A percentile compares a stretch with the other conserved stretches of the same genome.
phyloP scores from a whole-genome alignment of 2,113 vertebrate species.

The Sander lucioperca region DNA sequence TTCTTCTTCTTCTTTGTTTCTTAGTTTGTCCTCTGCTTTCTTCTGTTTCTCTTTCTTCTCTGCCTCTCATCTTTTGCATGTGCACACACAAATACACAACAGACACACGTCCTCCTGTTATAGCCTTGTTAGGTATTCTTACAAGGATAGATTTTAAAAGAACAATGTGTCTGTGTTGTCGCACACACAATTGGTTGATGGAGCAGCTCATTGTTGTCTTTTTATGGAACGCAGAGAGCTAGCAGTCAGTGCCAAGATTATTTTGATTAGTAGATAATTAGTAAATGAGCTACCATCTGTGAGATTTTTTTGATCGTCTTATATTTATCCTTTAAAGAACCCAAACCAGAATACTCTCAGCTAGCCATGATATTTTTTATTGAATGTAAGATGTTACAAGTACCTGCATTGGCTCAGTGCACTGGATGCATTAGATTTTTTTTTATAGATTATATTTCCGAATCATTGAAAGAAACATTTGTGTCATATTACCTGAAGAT shows the following conservation, averaged over 20 bases:
- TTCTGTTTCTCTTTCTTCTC: slow-evolving; percentile 11
- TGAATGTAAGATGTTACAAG: background rate
- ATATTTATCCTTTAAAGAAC: slow-evolving; percentile 22
- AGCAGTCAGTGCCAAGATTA: slow-evolving; percentile 21
- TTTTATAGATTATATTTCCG: no score
- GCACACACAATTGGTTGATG: slow-evolving; percentile 5
- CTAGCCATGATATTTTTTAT: background rate
- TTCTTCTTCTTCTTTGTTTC: slow-evolving; percentile 21
- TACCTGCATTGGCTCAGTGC: background rate
- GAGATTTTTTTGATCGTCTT: slow-evolving; percentile 17
- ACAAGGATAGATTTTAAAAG: slow-evolving; percentile 7
- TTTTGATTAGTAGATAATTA: slow-evolving; percentile 42
- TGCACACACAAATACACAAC: background rate
- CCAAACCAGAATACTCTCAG: background rate
- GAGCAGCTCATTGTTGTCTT: slow-evolving; percentile 10
- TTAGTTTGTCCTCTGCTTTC: slow-evolving; percentile 7
- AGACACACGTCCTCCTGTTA: slow-evolving; percentile 5
- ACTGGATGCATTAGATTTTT: no score
- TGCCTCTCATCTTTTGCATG: background rate
- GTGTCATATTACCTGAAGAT: background rate
- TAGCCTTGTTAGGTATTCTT: background rate
- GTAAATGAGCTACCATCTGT: slow-evolving; percentile 51
- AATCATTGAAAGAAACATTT: no score
- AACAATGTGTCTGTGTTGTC: slow-evolving; percentile 12
- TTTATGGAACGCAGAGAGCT: slow-evolving; percentile 20